These are phyloP conservation scores for Terebella lapidaria DNA, from an alignment of 2,888 invertebrate genomes.

Conservation along the genomic window DNA sequence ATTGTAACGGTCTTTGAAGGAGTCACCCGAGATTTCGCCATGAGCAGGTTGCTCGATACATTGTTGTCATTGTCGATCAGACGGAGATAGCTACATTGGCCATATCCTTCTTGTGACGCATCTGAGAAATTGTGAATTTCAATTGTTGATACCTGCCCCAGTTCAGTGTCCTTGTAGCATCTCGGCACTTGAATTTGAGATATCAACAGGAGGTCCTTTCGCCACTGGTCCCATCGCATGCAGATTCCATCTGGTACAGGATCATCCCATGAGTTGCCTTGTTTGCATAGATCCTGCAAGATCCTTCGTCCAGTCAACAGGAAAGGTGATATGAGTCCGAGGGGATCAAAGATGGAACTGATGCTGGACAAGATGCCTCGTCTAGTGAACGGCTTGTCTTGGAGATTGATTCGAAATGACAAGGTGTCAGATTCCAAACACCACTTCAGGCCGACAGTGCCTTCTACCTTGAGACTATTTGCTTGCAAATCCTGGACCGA, in stretches of 20 bases:
- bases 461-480: not conserved
- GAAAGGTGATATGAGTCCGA: not conserved
- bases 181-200: too few relatives aligned
- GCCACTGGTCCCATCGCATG: constrained; percentile 1
- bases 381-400: constrained; percentile 1
- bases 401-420: not conserved
- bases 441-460: constrained; percentile 1
- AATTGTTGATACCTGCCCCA: too few relatives aligned
- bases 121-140: too few relatives aligned
- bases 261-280: constrained; percentile 8
- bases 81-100: too few relatives aligned
- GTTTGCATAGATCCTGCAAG: constrained; percentile 1
- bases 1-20: too few relatives aligned
- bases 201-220: not conserved
- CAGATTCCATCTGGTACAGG: not conserved
- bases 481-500: not conserved
- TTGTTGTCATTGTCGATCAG: too few relatives aligned
- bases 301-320: not conserved
- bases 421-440: not conserved
- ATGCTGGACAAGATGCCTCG: constrained; percentile 1
- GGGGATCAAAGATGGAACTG: constrained; percentile 4
- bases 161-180: too few relatives aligned
- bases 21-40: too few relatives aligned
- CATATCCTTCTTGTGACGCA: too few relatives aligned
- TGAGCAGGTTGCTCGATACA: too few relatives aligned